Evolutionary conservation across 1,140 invertebrate species (phyloP).

Genomic region (Ceratosolen fusciceps): DNA sequence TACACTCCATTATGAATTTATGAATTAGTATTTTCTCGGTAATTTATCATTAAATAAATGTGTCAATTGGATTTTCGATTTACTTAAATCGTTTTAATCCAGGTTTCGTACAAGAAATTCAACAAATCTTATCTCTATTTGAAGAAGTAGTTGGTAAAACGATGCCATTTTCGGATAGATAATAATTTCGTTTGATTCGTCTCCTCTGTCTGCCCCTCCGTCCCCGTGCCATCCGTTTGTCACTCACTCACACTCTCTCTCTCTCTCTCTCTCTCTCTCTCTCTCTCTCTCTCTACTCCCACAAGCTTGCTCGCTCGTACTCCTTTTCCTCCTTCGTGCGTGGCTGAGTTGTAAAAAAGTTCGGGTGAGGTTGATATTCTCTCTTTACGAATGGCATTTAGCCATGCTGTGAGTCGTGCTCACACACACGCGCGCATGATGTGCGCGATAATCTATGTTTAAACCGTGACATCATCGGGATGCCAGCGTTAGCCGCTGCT

Average conservation of each 20-base stretch:
- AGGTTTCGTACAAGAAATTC: too few species aligned
- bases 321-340: not conserved
- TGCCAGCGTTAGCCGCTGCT: slow-evolving; percentile 35
- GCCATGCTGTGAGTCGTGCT: not conserved
- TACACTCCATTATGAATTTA: too few species aligned
- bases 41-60: too few species aligned
- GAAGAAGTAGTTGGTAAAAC: not conserved
- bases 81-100: too few species aligned
- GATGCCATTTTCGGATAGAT: not conserved
- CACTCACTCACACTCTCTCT: not conserved
- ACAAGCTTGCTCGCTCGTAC: not conserved
- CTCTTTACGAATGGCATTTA: slow-evolving; percentile 20
- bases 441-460: slow-evolving; percentile 62
- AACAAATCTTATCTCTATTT: not conserved
- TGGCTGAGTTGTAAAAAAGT: slow-evolving; percentile 11
- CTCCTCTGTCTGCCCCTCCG: not conserved
- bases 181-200: slow-evolving; percentile 12
- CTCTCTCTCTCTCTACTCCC: too few species aligned
- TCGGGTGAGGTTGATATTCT: slow-evolving; percentile 19
- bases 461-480: slow-evolving; percentile 63
- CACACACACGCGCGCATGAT: slow-evolving; percentile 32
- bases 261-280: not conserved
- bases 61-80: too few species aligned
- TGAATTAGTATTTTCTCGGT: too few species aligned
- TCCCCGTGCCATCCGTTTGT: not conserved